phyloP scores from a whole-genome alignment of 2,113 vertebrate genomes.

The Microcebus murinus region DNA sequence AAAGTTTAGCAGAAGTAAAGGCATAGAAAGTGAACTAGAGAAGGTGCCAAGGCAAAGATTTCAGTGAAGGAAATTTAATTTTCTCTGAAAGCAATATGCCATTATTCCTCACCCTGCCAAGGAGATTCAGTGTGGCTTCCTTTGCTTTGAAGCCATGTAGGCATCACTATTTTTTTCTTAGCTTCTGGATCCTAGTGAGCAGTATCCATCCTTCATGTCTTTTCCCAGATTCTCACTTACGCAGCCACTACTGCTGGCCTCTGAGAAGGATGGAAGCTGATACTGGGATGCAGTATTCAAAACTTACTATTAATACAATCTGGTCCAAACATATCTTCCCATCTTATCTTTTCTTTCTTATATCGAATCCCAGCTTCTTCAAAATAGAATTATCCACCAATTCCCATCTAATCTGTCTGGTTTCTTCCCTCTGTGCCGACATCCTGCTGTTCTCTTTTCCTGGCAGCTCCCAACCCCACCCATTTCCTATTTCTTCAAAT shows the following conservation, averaged over 20 bases:
- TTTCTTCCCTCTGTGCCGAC: background rate
- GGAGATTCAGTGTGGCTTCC: background rate
- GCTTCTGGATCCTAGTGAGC: background rate
- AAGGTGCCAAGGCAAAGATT: background rate
- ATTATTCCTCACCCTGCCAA: background rate
- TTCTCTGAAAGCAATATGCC: background rate
- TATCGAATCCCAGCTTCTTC: background rate
- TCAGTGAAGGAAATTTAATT: constrained; percentile 26
- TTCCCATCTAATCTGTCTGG: background rate
- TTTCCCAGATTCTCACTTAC: background rate
- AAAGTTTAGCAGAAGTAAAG: background rate
- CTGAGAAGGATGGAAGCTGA: background rate
- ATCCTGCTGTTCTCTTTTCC: background rate
- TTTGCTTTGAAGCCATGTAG: background rate
- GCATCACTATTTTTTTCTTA: background rate
- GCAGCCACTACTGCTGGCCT: background rate
- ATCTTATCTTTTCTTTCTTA: constrained; percentile 38
- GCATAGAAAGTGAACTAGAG: background rate
- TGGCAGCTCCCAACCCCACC: background rate
- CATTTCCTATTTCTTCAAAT: constrained; percentile 27
- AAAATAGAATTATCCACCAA: constrained; percentile 9
- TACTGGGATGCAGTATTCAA: background rate
- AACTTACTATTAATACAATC: background rate
- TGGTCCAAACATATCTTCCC: constrained; percentile 8
- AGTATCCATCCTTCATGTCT: background rate